Percentiles rank a stretch among this genome's conserved stretches.
Conservation (phyloP, 30 jellyfish, hydroid and myxozoan species). For the Aurelia sp. region DNA sequence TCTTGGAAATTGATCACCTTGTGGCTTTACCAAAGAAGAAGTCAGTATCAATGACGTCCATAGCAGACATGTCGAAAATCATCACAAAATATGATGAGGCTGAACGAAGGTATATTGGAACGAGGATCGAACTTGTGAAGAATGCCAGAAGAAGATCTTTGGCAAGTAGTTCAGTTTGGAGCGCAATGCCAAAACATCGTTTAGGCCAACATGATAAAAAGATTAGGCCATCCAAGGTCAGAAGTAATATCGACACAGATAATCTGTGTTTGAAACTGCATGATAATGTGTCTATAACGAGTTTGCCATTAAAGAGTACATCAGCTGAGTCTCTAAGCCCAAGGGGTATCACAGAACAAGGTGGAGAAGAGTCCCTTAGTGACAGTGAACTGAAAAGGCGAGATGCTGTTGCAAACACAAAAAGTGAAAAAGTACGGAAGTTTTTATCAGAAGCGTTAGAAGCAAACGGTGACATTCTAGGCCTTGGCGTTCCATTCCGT, state of each 20-base stretch:
- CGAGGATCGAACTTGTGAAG: constrained; percentile 51
- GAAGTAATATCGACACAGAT: not conserved
- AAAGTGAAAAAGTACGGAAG: constrained; percentile 25
- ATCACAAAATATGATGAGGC: constrained; percentile 54
- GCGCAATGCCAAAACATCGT: constrained; percentile 39
- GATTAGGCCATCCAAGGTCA: not conserved
- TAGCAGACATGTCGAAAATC: constrained; percentile 49
- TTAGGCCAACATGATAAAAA: constrained; percentile 33
- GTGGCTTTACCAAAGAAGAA: not conserved
- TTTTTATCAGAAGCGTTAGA: constrained; percentile 33
- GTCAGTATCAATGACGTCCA: constrained; percentile 6
- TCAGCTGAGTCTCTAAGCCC: too few relatives aligned
- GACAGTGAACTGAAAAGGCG: not conserved
- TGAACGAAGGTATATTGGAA: constrained; percentile 50
- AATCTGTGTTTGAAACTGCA: constrained; percentile 9
- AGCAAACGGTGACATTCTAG: constrained; percentile 34
- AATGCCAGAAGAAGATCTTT: not conserved
- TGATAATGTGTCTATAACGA: not conserved
- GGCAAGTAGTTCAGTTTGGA: constrained; percentile 31
- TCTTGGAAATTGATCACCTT: not conserved
- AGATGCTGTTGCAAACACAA: not conserved
- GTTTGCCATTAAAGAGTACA: too few relatives aligned
- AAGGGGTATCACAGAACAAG: too few relatives aligned
- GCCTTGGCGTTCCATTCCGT: constrained; percentile 33
- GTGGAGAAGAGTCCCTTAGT: too few relatives aligned